Evolutionary conservation across 2,113 vertebrate species (phyloP), one percentile per base, ranked within the genome.

Genomic region (Halcyon malimbica): DNA sequence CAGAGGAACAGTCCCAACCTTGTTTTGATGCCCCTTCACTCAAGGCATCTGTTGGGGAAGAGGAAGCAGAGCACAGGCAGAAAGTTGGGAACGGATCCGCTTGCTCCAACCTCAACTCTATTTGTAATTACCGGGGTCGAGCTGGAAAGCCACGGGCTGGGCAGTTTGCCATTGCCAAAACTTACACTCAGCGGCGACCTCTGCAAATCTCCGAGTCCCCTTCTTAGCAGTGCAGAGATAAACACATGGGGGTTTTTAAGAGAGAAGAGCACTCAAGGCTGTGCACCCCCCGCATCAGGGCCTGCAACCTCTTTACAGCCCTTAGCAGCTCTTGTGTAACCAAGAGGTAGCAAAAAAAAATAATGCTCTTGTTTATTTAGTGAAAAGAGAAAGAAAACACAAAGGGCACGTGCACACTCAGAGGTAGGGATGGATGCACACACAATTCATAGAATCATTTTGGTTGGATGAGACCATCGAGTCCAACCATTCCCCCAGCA

Each of bases 181-280:
- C 24, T 35, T 8, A 0, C 4, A 6, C 46, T 59, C 54, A n/a
- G 37, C 2, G 0, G 18, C 6, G 37, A 91, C 67, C 62, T 76
- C 93, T 75, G 82, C 48, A 44, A 14, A 53, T 10, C 75, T 33
- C 83, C 23, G 41, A 7, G 73, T 50, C 68, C 70, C 48, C 31
- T 59, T 20, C 78, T 53, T 4, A 35, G 54, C 77, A 37, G 17
- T 48, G 59, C 21, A 37, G 51, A 26, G n/a, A 60, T 5, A 75
- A 82, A 70, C 9, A 26, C 11, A 7, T 0, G 8, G 26, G 0
- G 11, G 11, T 39, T 79, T n/a, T 59, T 10, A 57, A 56, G 77
- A 75, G 78, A 53, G 51, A 73, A 83, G 8, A 68, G 25, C 3
- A 1, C 1, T 33, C 44, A 41, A 74, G 31, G 14, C 56, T 5